phyloP scores from a whole-genome alignment of 2,888 invertebrate species.

The Platycheirus albimanus region DNA sequence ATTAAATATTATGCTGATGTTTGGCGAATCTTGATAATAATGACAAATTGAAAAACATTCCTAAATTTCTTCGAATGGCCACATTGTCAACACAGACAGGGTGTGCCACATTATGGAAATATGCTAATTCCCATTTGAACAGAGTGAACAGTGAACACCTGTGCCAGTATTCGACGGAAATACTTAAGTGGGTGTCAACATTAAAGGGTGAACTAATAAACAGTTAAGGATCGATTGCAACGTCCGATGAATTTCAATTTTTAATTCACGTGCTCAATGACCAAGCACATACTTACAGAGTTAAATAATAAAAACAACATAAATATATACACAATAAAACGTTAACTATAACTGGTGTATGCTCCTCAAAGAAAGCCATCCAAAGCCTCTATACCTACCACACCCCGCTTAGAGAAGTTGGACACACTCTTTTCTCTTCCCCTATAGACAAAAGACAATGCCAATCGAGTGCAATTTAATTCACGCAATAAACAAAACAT shows the following conservation, averaged over 20 bases:
- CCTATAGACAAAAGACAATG: too few relatives aligned
- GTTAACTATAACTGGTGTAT: neutral
- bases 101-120: slow-evolving; percentile 62
- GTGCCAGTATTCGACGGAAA: slow-evolving; percentile 67
- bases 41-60: slow-evolving; percentile 38
- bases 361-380: slow-evolving; percentile 47
- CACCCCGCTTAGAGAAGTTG: slow-evolving; percentile 48
- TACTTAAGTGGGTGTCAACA: slow-evolving; percentile 69
- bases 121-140: slow-evolving; percentile 63
- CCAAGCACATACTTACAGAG: slow-evolving; percentile 12
- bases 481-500: slow-evolving; percentile 74
- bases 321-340: too few relatives aligned
- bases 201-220: slow-evolving; percentile 71
- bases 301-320: too few relatives aligned
- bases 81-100: slow-evolving; percentile 43
- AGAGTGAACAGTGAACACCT: too few relatives aligned
- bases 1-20: neutral
- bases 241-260: slow-evolving; percentile 69
- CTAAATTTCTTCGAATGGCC: slow-evolving; percentile 14
- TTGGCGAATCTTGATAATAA: slow-evolving; percentile 19
- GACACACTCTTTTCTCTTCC: slow-evolving; percentile 50
- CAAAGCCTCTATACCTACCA: slow-evolving; percentile 33
- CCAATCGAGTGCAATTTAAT: slow-evolving; percentile 73
- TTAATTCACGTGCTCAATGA: slow-evolving; percentile 44
- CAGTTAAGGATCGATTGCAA: slow-evolving; percentile 69